Evolutionary conservation across 2,888 invertebrate genomes (phyloP), one percentile per base, ranked within the genome.

Genomic region (Meliscaeva auricollis): DNA sequence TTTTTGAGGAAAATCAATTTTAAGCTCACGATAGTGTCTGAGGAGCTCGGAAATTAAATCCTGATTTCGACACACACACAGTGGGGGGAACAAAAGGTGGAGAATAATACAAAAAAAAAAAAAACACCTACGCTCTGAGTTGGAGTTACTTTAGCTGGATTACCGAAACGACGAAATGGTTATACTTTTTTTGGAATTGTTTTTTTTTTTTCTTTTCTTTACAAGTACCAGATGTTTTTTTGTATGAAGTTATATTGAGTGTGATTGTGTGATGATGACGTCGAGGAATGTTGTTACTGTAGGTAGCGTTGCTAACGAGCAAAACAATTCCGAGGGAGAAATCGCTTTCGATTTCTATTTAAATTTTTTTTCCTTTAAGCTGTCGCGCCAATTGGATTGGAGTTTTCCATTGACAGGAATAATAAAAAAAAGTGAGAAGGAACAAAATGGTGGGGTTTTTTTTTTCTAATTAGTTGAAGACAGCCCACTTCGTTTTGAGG

Each of bases 311-410:
- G 17, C 77, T 83, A 83, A 77, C 82, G 69, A 76, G 73, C 15
- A 60, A 68, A 52, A 66, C 76, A 52, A 64, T 73, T 78, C 32
- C 56, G 50, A 62, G 73, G 62, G 64, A 66, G 83, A 75, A 69
- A 74, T 74, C 73, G 73, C 38, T 74, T 72, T 82, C 82, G 77
- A 64, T 83, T 84, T 84, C 83, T 70, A 79, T 84, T 84, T 78
- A 58, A 30, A 68, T 82, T 82, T 74, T 17, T 62, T 68, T 82
- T 35, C 46, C 20, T 20, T 73, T 38, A 38, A 22, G 50, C 44
- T 69, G 80, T 62, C 68, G 69, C 58, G 20, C 41, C 68, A 76
- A 64, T 81, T 56, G 30, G 22, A 52, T 48, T 70, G 58, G 58
- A 58, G 35, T 56, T 8, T 75, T 32, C 17, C 20, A 32, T 41